These are phyloP conservation scores for Synergus itoensis DNA, from an alignment of 2,888 invertebrate species.

Conservation along the genomic window DNA sequence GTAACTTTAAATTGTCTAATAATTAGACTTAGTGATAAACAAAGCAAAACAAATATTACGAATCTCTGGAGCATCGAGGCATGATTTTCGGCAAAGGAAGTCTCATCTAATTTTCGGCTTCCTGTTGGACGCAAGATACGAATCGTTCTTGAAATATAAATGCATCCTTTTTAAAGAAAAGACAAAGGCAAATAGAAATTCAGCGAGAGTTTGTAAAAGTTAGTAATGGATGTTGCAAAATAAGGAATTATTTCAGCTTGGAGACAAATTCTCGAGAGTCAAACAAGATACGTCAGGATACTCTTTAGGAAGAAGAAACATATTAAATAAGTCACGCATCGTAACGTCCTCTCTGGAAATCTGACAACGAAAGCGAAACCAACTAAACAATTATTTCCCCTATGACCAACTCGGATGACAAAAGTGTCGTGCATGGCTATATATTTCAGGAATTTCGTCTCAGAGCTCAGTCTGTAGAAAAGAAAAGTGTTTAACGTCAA, in stretches of 20 bases:
- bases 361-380: slow-evolving; percentile 77
- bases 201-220: slow-evolving; percentile 42
- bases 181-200: slow-evolving; percentile 36
- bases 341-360: slow-evolving; percentile 68
- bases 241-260: slow-evolving; percentile 59
- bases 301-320: slow-evolving; percentile 49
- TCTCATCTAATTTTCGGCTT: slow-evolving; percentile 3
- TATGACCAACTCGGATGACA: slow-evolving; percentile 59
- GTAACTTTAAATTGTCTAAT: neutral
- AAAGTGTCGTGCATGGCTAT: slow-evolving; percentile 64
- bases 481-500: slow-evolving; percentile 14
- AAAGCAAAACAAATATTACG: neutral
- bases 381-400: slow-evolving; percentile 71
- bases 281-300: slow-evolving; percentile 15
- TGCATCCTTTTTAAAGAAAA: slow-evolving; percentile 28
- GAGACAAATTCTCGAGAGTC: slow-evolving; percentile 45
- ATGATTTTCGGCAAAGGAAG: slow-evolving; percentile 22
- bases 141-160: slow-evolving; percentile 11
- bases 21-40: neutral
- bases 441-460: slow-evolving; percentile 63
- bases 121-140: slow-evolving; percentile 13
- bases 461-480: slow-evolving; percentile 60
- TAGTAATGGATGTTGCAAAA: slow-evolving; percentile 53
- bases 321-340: slow-evolving; percentile 68
- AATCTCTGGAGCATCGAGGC: slow-evolving; percentile 7